Conservation (phyloP, 2,888 invertebrate species). For the Lacanobia wlatinum region DNA sequence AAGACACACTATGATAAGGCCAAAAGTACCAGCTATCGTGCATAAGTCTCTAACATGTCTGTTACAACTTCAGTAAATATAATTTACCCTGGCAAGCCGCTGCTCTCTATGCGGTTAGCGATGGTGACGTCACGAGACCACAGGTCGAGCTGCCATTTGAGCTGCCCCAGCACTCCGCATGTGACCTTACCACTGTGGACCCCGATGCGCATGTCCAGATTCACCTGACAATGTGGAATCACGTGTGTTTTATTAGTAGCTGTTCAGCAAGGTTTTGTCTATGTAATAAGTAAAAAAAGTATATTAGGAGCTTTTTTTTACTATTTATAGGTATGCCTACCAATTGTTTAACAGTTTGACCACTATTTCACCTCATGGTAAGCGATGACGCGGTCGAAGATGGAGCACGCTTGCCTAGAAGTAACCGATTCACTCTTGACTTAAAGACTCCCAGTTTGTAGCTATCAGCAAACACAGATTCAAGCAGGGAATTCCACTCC, state of each 20-base stretch:
- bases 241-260: neutral
- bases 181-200: slow-evolving; percentile 98
- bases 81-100: slow-evolving; percentile 97
- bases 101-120: slow-evolving; percentile 99
- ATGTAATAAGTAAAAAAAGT: neutral
- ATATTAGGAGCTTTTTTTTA: no score
- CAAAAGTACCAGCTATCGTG: neutral
- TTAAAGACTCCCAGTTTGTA: no score
- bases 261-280: neutral
- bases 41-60: neutral
- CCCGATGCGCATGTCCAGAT: slow-evolving; percentile 98
- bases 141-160: slow-evolving; percentile 98
- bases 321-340: no score
- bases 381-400: no score
- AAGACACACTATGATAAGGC: neutral
- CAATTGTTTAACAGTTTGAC: no score
- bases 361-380: no score
- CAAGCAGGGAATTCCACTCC: no score
- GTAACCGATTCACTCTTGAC: no score
- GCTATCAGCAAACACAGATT: no score
- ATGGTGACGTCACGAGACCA: slow-evolving; percentile 98
- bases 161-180: slow-evolving; percentile 97
- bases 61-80: neutral
- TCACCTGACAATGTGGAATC: slow-evolving; percentile 4
- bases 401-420: no score